phyloP scores from a whole-genome alignment of 2,888 invertebrate species.

The Mimachlamys varia region DNA sequence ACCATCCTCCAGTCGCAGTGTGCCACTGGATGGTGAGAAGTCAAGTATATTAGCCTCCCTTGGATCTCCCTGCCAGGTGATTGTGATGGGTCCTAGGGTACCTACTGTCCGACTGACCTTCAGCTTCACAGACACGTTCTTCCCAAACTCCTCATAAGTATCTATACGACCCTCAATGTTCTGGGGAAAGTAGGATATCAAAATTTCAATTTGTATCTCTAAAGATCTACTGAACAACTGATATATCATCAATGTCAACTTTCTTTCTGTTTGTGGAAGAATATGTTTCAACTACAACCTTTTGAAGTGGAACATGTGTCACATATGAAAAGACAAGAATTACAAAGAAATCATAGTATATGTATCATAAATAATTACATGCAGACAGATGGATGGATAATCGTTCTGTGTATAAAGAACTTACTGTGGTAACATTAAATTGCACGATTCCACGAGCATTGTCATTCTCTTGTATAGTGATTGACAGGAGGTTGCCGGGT shows the following conservation, averaged over 20 bases:
- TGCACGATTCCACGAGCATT: constrained; percentile 77
- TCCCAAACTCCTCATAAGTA: constrained; percentile 75
- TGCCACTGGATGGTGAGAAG: constrained; percentile 74
- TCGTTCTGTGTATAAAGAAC: constrained; percentile 44
- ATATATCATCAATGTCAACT: too few relatives aligned
- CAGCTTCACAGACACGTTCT: constrained; percentile 68
- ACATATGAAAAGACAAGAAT: too few relatives aligned
- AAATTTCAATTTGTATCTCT: too few relatives aligned
- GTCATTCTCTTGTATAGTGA: constrained; percentile 79
- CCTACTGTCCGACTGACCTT: constrained; percentile 71
- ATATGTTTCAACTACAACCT: too few relatives aligned
- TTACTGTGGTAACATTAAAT: constrained; percentile 77
- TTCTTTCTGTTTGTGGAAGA: too few relatives aligned
- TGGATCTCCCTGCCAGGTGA: constrained; percentile 77
- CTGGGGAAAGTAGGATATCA: constrained; percentile 58
- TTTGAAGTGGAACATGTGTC: too few relatives aligned
- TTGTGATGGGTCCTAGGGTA: constrained; percentile 70
- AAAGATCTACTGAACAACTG: too few relatives aligned
- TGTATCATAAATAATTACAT: too few relatives aligned
- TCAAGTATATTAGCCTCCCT: constrained; percentile 73
- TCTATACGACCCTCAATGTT: constrained; percentile 78
- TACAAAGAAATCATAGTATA: too few relatives aligned
- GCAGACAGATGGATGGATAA: too few relatives aligned
- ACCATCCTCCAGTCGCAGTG: constrained; percentile 68
- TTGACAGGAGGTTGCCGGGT: constrained; percentile 68